Evolutionary conservation across 2,113 vertebrate species (phyloP), one percentile per base, ranked within the genome.

Genomic region (Micronycteris hirsuta): DNA sequence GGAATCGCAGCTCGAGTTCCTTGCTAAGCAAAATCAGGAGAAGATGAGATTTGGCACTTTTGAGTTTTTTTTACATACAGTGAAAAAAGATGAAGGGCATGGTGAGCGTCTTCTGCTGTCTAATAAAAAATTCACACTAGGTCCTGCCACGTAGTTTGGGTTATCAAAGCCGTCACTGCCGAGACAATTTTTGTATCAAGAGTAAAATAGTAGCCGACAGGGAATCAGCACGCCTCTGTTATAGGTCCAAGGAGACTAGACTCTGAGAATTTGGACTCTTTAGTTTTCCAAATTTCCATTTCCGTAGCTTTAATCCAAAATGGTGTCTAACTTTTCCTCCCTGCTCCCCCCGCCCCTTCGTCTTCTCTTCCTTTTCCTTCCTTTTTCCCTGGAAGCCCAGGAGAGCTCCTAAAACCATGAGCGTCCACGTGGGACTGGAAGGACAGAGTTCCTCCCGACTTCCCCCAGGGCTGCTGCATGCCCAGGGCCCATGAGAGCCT

Each of bases 271-370:
- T 47, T 12, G 20, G 9, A 33, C 45, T 16, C 38, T n/a, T n/a
- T 54, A 17, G 28, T 6, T 96, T 93, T 91, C 67, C 80, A 58
- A 61, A 65, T 52, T 43, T 63, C 63, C 31, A 54, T 80, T 82
- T 86, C 80, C 31, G 26, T 31, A 33, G 38, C 24, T 85, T 94
- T 56, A 73, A 73, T 22, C 77, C 54, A 36, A 73, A 83, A 61
- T 56, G 17, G 19, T 61, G 14, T 54, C 63, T 49, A 77, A 58
- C 41, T 5, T 47, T 12, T 26, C 74, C 38, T 28, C 28, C n/a
- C 31, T 7, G 28, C 54, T 3, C 28, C 54, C 49, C n/a, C 36
- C 16, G 0, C 4, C 47, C 3, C 36, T 8, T n/a, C 49, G 1
- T 43, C 43, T 82, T 22, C 26, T 6, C 13, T 11, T 28, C 13